Percentiles rank a stretch among this genome's conserved stretches.
phyloP scores from a whole-genome alignment of 2,797 vertebrate genomes.

The Somateria mollissima region DNA sequence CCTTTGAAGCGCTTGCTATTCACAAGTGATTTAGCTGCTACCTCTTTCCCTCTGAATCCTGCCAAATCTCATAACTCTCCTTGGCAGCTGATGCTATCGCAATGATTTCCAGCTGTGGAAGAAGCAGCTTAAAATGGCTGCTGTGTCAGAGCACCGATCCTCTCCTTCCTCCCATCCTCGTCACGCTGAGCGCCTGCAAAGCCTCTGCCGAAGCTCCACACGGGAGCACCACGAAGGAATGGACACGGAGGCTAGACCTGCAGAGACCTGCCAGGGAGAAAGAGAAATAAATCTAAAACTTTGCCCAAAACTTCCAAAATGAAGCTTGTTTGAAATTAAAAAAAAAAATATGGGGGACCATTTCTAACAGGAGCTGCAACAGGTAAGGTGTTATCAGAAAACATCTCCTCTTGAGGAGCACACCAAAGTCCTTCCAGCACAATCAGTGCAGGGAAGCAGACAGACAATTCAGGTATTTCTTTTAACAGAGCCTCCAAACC shows the following conservation, averaged over 20 bases:
- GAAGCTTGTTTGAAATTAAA: neutral
- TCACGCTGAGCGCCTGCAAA: neutral
- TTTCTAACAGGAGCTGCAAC: neutral
- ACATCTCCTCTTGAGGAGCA: neutral
- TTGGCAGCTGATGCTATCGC: conserved; percentile 1
- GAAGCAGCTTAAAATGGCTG: conserved; percentile 19
- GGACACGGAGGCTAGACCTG: fast-evolving
- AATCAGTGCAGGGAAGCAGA: neutral
- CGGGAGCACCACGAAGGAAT: neutral
- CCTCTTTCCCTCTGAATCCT: neutral
- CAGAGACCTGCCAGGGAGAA: neutral
- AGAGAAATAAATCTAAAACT: neutral
- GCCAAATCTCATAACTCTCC: conserved; percentile 26
- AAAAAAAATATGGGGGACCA: neutral
- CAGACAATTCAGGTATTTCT: neutral
- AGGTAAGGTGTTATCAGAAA: neutral
- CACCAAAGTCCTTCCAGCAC: neutral
- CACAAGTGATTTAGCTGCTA: conserved; percentile 7
- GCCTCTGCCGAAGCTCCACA: fast-evolving
- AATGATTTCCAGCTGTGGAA: conserved; percentile 60
- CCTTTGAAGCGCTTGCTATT: neutral
- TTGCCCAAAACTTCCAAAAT: neutral
- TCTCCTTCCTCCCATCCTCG: neutral
- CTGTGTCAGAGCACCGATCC: neutral
- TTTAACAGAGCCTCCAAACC: neutral